Conservation (phyloP, 2,797 vertebrate species). For the Sebastes kiyomatsui region DNA sequence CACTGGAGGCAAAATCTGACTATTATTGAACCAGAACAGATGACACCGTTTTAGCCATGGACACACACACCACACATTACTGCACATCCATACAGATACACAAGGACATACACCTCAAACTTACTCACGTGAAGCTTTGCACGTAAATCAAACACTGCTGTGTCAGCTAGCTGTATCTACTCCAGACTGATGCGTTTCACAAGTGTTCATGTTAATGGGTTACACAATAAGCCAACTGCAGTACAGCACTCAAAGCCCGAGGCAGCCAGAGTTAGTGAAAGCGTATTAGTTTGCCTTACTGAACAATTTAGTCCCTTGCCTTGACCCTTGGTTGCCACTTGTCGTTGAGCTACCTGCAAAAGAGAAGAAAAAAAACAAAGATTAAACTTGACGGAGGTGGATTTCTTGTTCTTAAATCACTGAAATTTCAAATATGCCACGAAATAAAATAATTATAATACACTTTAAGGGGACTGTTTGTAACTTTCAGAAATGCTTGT, state of each 20-base stretch:
- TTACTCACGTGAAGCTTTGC: not conserved
- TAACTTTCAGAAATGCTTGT: too few species aligned
- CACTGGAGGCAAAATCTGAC: not conserved
- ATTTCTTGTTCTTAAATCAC: not conserved
- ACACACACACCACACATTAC: not conserved
- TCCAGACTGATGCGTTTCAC: not conserved
- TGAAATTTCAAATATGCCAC: not conserved
- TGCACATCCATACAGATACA: not conserved
- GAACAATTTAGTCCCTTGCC: constrained; percentile 92
- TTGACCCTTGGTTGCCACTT: constrained; percentile 88
- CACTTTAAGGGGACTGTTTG: not conserved
- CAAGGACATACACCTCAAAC: not conserved
- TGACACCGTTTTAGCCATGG: not conserved
- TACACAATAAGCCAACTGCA: constrained; percentile 46
- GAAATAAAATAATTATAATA: not conserved
- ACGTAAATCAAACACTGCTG: not conserved
- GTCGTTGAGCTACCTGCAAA: constrained; percentile 86
- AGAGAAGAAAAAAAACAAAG: not conserved
- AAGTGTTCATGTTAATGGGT: constrained; percentile 61
- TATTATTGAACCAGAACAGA: not conserved
- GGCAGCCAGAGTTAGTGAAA: constrained; percentile 64
- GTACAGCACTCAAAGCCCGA: constrained; percentile 38
- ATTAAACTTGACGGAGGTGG: not conserved
- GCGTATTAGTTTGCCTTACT: constrained; percentile 86
- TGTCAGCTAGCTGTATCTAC: not conserved